Evolutionary conservation across 2,888 invertebrate genomes (phyloP), one percentile per base, ranked within the genome.

Genomic region (Elegia similella): DNA sequence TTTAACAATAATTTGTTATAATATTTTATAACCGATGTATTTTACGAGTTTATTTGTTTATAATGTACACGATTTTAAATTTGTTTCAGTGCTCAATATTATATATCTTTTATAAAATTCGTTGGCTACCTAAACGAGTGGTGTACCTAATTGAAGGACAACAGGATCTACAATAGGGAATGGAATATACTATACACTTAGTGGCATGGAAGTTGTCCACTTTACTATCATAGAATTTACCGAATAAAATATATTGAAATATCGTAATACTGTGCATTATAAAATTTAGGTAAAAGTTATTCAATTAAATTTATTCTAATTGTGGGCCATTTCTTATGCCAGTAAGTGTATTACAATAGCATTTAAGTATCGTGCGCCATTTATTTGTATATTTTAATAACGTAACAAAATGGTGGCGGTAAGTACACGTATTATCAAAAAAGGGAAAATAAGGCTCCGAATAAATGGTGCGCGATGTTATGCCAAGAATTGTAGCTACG

Each of bases 91-190:
- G 91, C 91, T 87, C 86, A 77, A 80, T 88, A 85, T 80, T 75
- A 75, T 76, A 73, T 77, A 73, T 73, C 76, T 71, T 69, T 70
- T 82, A 82, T 86, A 88, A 84, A 90, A 89, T 91, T 90, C 87
- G 89, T 89, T 91, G 84, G 83, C 89, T 90, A 91, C 82, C 89
- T 91, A 90, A 78, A 79, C 79, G 80, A 78, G 82, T 78, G 79
- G 78, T 84, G 84, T 78, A 80, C 73, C 80, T 85, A 85, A 56
- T 48, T 74, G 70, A 76, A 82, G 77, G 84, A 79, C 71, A 79
- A 83, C 78, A 76, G 75, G 77, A 66, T 70, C 86, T 90, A 88
- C 81, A 52, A 68, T 75, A 86, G 80, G 86, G 79, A 84, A 67
- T 75, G 79, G 82, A 86, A 84, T 88, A 88, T 81, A 84, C 61